Conservation (phyloP, 2,113 vertebrate genomes). For the Abramis brama region DNA sequence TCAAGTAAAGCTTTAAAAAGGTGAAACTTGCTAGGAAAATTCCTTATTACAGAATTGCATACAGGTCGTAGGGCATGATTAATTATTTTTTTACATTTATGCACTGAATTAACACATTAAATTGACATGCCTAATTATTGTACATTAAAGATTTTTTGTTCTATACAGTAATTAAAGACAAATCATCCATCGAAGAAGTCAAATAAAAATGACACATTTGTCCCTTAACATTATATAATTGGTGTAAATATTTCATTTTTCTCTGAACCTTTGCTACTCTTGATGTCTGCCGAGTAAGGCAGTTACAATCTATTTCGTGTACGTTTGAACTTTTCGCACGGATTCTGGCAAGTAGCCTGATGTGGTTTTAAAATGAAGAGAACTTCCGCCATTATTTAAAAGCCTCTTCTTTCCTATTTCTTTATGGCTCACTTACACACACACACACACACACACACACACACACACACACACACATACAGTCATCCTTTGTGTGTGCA, state of each 20-base stretch:
- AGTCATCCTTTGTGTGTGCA: slow-evolving; percentile 45
- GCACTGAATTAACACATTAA: neutral
- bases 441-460: slow-evolving; percentile 35
- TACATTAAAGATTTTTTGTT: neutral
- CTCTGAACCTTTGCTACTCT: slow-evolving; percentile 7
- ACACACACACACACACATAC: slow-evolving; percentile 35
- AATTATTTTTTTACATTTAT: neutral
- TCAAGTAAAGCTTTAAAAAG: neutral
- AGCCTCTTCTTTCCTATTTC: slow-evolving; percentile 33
- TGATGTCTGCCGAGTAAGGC: neutral
- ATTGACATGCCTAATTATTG: neutral
- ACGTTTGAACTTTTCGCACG: neutral
- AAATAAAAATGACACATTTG: slow-evolving; percentile 1
- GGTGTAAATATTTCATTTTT: slow-evolving; percentile 1
- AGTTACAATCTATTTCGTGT: neutral
- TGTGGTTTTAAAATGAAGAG: slow-evolving; percentile 20
- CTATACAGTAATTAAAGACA: neutral
- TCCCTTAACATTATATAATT: neutral
- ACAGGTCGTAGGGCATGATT: neutral
- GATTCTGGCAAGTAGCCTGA: slow-evolving; percentile 36
- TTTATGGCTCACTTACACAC: slow-evolving; percentile 32
- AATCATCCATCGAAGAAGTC: neutral
- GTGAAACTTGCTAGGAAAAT: neutral
- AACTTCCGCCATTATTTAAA: slow-evolving; percentile 29
- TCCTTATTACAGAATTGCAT: neutral